Conservation (phyloP, 2,888 invertebrate genomes). For the Leucoptera coffeella region DNA sequence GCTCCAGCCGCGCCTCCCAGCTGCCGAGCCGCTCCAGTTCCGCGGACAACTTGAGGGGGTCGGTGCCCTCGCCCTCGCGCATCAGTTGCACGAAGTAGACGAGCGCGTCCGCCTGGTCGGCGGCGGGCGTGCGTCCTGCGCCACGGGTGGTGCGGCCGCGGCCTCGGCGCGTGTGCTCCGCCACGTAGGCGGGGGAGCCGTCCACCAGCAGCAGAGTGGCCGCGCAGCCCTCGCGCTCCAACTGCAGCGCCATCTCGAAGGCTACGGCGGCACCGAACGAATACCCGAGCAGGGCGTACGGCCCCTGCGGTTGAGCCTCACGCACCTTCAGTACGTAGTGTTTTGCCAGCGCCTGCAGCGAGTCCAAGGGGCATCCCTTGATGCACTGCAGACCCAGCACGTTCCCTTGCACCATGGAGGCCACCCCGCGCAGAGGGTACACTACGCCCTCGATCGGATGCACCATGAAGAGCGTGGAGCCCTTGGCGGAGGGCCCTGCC, state of each 20-base stretch:
- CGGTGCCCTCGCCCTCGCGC: conserved; percentile 60
- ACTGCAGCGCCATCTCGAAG: conserved; percentile 87
- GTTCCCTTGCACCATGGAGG: conserved; percentile 64
- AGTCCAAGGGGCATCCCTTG: conserved; percentile 63
- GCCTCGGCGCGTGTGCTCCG: conserved; percentile 66
- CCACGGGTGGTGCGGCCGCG: conserved; percentile 40
- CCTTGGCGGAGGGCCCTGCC: conserved; percentile 18
- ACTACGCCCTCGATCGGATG: conserved; percentile 90
- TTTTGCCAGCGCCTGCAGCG: conserved; percentile 65
- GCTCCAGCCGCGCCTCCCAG: conserved; percentile 56
- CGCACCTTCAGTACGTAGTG: conserved; percentile 70
- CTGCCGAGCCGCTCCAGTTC: conserved; percentile 55
- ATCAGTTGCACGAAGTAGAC: conserved; percentile 79
- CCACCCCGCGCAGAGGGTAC: conserved; percentile 63
- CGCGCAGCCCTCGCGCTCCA: conserved; percentile 58
- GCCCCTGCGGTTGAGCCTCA: conserved; percentile 70
- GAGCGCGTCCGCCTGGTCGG: conserved; percentile 67
- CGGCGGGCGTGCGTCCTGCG: conserved; percentile 43
- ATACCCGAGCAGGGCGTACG: conserved; percentile 88
- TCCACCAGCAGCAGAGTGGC: conserved; percentile 75
- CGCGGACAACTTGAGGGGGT: conserved; percentile 29
- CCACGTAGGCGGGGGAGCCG: conserved; percentile 80
- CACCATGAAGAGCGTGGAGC: conserved; percentile 56
- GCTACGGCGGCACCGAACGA: conserved; percentile 94
- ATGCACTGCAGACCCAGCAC: conserved; percentile 91